These are phyloP conservation scores for Todiramphus saurophagus DNA, from an alignment of 2,113 vertebrate genomes.

Conservation along the genomic window DNA sequence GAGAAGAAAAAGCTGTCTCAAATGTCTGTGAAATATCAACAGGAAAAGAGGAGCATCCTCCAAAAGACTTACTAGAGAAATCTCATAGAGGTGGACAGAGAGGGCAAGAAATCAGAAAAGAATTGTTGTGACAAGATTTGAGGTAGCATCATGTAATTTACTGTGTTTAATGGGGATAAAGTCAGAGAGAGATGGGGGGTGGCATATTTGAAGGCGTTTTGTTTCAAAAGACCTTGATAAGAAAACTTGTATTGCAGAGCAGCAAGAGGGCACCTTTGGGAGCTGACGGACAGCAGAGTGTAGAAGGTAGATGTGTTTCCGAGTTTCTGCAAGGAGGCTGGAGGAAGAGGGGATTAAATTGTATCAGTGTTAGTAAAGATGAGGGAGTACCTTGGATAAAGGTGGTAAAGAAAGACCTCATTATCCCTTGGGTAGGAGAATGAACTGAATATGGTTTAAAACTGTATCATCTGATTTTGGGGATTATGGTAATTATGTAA, in stretches of 20 bases:
- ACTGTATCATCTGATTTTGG: not conserved
- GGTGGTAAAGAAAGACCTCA: not conserved
- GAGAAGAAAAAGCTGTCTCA: not conserved
- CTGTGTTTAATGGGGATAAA: accelerated
- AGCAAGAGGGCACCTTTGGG: not conserved
- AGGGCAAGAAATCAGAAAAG: not conserved
- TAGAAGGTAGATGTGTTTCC: not conserved
- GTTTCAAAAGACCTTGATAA: not conserved
- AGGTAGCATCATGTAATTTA: not conserved
- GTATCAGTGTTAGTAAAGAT: not conserved
- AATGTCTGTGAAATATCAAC: not conserved
- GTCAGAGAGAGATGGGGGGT: not conserved
- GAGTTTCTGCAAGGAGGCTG: not conserved
- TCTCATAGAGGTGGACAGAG: not conserved
- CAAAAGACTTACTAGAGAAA: not conserved
- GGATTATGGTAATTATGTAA: not conserved
- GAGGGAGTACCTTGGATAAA: not conserved
- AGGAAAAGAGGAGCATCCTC: not conserved
- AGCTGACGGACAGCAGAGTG: accelerated
- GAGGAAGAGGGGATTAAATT: not conserved
- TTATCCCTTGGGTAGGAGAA: not conserved
- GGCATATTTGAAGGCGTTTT: not conserved
- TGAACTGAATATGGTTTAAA: not conserved
- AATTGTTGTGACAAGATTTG: not conserved
- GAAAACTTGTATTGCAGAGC: not conserved